Evolutionary conservation across 92 coral and sea anemone species (phyloP), one percentile per base, ranked within the genome.

Genomic region (Nematostella vectensis): DNA sequence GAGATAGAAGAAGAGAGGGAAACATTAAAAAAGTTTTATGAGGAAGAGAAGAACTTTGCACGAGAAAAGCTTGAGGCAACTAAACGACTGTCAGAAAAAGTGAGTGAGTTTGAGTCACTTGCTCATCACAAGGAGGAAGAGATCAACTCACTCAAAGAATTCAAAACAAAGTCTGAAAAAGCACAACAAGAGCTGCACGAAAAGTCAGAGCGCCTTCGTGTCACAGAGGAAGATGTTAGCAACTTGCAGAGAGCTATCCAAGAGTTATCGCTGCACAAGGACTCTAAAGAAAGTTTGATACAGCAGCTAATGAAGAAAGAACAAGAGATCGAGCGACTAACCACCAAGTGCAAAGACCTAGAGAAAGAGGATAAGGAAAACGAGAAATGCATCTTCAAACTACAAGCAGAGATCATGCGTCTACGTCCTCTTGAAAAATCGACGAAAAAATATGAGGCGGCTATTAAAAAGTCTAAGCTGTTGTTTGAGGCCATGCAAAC

Each of bases 1-100:
- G 76, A 47, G 39, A 80, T 60, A 50, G 88, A 76, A 48, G 70
- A 63, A 43, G 70, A 55, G 45, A 16, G 67, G 31, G 64, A 38
- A 27, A 54, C 50, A 10, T 24, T 67, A 13, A 50, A 63, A 25
- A 54, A 39, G n/a, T 48, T 65, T 31, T 72, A 66, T 55, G 70
- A 71, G 20, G 79, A 78, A 50, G 76, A 65, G 37, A 62, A 65
- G 25, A 37, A 54, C 23, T 60, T 71, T 48, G 70, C 79, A 9
- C 24, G 59, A 48, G 70, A 78, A 21, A 60, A 73, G 20, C 73
- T 67, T 3, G 63, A 68, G 24, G 71, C 58, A 38, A 54, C 57
- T 26, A 54, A 67, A 40, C 36, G 44, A 4, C 39, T 79, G 25
- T 67, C 54, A 33, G 61, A 51, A 27, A 71, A 73, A 26, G 22